Base-by-base conservation (phyloP, 2,797 vertebrate species). In the Synanceia verrucosa region DNA sequence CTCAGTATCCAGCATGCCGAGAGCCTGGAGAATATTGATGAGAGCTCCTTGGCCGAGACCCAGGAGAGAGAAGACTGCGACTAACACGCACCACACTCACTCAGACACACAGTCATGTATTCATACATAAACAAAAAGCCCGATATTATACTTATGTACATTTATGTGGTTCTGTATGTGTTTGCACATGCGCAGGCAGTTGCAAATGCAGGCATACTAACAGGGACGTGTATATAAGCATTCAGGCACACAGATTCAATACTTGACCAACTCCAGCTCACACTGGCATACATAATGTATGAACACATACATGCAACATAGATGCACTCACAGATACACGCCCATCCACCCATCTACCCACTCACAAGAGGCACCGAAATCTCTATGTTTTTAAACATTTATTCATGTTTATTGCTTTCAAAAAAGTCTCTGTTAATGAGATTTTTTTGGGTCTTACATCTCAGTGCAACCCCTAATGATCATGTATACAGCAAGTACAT, bases 11-110 rank as follows among this genome's bases (percentile, higher is more conserved):
- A 98, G 84, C 96, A 92, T 0, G 97, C 96, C 0, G 97, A 97
- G 85, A 98, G 97, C 14, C 94, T 99, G 90, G 97, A 99, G 89
- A 97, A 97, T 88, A 97, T 99, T 29, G 97, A 99, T 1, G 97
- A 99, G 91, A 99, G 97, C 81, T 70, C 91, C 0, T 84, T 97
- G 78, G 80, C 93, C 0, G 97, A 99, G 91, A 84, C 90, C 83
- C 94, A 94, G 4, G 89, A 90, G 62, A 89, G 87, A 75, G 43
- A 96, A 5, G 90, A 94, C 65, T 95, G 95, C 53, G 95, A 95
- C 12, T 95, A 95, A 65, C 65, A 51, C 64, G 70, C 7, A 66
- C 50, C 43, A 68, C 68, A 23, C 59, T 55, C 64, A 70, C 28
- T 53, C 31, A 31, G 52, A 65, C 72, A 53, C 31, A 70, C 5